Evolutionary conservation across 2,888 invertebrate species (phyloP).

Genomic region (Apamea monoglypha): DNA sequence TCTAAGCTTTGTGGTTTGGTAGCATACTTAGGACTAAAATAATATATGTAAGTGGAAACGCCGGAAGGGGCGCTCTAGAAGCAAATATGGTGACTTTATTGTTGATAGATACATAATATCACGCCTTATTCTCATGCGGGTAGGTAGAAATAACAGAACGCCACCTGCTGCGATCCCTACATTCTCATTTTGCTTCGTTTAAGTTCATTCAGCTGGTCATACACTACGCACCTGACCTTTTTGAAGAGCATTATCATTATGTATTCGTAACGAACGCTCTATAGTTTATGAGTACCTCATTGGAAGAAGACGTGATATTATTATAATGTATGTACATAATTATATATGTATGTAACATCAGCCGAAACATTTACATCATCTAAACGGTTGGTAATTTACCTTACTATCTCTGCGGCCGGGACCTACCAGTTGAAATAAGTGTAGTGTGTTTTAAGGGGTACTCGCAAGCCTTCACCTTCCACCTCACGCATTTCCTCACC

Average conservation of each 20-base stretch:
- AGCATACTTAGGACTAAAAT: not conserved
- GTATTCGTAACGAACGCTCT: not conserved
- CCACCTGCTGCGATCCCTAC: too few relatives aligned
- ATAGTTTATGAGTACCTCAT: not conserved
- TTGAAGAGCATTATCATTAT: not conserved
- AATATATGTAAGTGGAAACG: not conserved
- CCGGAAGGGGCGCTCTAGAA: not conserved
- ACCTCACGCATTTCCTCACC: too few relatives aligned
- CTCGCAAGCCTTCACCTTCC: too few relatives aligned
- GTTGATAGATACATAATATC: too few relatives aligned
- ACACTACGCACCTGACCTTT: not conserved
- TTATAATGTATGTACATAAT: not conserved
- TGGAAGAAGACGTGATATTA: not conserved
- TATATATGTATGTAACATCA: conserved; percentile 14
- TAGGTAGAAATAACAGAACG: not conserved
- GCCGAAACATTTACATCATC: not conserved
- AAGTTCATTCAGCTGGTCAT: not conserved
- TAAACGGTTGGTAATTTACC: not conserved
- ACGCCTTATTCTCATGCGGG: too few relatives aligned
- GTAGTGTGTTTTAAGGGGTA: too few relatives aligned
- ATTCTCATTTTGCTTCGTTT: not conserved
- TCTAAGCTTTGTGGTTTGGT: not conserved
- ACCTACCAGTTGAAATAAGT: not conserved
- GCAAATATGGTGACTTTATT: too few relatives aligned
- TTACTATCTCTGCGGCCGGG: not conserved